phyloP scores from a whole-genome alignment of 2,113 vertebrate species.

The Carollia perspicillata region DNA sequence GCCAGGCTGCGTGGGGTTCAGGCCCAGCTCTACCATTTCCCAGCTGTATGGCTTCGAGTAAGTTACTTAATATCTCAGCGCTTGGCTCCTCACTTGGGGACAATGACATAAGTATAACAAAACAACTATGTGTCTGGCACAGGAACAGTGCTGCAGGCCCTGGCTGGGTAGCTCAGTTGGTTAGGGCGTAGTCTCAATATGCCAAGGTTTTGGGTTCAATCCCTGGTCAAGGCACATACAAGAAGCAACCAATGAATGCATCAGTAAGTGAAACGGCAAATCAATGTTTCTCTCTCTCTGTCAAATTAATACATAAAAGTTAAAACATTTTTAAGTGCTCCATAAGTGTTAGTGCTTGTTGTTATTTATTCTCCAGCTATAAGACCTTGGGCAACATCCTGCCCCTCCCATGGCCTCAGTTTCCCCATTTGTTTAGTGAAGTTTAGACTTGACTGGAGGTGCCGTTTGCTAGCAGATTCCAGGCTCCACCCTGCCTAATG shows the following conservation, averaged over 20 bases:
- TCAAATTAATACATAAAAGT: too few relatives aligned
- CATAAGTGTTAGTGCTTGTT: rapidly evolving
- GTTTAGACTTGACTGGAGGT: background rate
- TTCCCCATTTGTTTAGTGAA: background rate
- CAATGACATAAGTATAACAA: background rate
- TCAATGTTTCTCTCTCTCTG: too few relatives aligned
- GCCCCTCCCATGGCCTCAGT: background rate
- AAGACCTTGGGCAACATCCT: background rate
- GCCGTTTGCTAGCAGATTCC: background rate
- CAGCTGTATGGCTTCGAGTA: background rate
- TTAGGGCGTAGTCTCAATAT: too few relatives aligned
- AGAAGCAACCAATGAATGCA: too few relatives aligned
- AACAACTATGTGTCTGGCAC: background rate
- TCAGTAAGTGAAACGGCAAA: too few relatives aligned
- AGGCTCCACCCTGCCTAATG: rapidly evolving
- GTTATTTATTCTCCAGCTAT: background rate
- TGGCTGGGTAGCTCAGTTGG: too few relatives aligned
- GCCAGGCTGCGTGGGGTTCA: background rate
- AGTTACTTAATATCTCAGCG: background rate
- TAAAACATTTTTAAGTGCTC: background rate
- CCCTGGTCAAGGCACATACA: too few relatives aligned
- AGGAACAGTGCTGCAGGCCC: rapidly evolving
- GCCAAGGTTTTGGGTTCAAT: too few relatives aligned
- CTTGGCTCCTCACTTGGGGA: background rate
- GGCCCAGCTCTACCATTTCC: background rate